These are phyloP conservation scores for Caenorhabditis uteleia DNA, from an alignment of 2,888 invertebrate species.

Conservation along the genomic window DNA sequence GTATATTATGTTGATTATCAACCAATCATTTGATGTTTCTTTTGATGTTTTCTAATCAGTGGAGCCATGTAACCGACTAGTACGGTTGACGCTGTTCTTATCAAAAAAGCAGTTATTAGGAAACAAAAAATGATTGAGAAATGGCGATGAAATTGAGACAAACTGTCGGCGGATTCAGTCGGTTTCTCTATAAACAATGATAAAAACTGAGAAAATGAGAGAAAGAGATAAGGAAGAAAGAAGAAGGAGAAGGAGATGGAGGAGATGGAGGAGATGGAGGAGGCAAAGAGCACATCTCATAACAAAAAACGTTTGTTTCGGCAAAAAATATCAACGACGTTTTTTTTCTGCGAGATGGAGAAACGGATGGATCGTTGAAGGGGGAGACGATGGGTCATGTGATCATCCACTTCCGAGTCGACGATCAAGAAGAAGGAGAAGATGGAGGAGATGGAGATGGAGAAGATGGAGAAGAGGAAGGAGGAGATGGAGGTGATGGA, in stretches of 20 bases:
- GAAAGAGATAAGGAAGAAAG: too few species aligned
- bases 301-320: neutral
- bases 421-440: conserved; percentile 18
- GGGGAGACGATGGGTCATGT: conserved; percentile 16
- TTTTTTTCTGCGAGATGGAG: conserved; percentile 18
- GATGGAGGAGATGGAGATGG: conserved; percentile 3
- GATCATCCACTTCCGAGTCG: conserved; percentile 17
- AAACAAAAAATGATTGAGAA: too few species aligned
- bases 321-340: conserved; percentile 6
- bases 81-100: too few species aligned
- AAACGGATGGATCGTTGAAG: conserved; percentile 12
- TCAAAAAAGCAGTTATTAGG: too few species aligned
- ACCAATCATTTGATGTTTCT: too few species aligned
- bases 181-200: too few species aligned
- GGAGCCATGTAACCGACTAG: too few species aligned
- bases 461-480: conserved; percentile 11
- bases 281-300: conserved; percentile 6
- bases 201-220: neutral
- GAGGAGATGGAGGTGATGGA: neutral
- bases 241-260: conserved; percentile 4
- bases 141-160: too few species aligned
- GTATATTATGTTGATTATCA: too few species aligned
- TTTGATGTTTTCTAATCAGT: too few species aligned
- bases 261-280: neutral
- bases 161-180: too few species aligned